Base-by-base conservation (phyloP, 2,113 vertebrate genomes). In the Perca fluviatilis region DNA sequence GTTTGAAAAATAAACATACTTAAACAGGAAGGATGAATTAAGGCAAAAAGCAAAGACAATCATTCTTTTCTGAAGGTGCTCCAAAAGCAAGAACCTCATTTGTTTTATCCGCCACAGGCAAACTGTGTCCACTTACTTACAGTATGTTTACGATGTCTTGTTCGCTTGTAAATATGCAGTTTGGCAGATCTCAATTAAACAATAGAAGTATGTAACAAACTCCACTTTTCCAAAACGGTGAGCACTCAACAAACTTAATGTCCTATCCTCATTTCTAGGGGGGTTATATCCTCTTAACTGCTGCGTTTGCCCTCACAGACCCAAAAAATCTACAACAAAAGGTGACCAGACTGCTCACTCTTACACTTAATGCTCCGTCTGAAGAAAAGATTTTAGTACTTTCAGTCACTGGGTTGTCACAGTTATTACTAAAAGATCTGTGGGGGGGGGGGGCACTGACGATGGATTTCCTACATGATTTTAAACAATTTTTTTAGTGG, bases 401-500 rank as follows among this genome's bases (percentile, higher is more conserved):
- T 84, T 83, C 62, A 70, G 79, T 68, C 51, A 33, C 75, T 69
- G 83, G 43, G 66, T 67, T 86, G 87, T 90, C 93, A 92, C 85
- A 88, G 89, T 89, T 91, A 86, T 89, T 83, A 87, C 89, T 69
- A 77, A 74, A 88, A 86, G 40, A 88, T 86, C 79, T 51, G 43
- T 67, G 86, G 47, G 74, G 82, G 40, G 73, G 86, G 84, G 82
- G 82, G 69, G 85, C 83, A 79, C 25, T 51, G 68, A 70, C 80
- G 75, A 82, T 89, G 89, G 90, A 88, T 91, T 93, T 93, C 90
- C 92, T 88, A 92, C 93, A 92, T 89, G 92, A 92, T 91, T 92
- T 88, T 74, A 85, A 85, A 93, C 93, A 92, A 94, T 89, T 91
- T 90, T 93, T 94, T 93, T 92, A 92, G 93, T 92, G 86, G 88